Conservation (phyloP, 2,888 invertebrate genomes). For the Ochropacha duplaris region DNA sequence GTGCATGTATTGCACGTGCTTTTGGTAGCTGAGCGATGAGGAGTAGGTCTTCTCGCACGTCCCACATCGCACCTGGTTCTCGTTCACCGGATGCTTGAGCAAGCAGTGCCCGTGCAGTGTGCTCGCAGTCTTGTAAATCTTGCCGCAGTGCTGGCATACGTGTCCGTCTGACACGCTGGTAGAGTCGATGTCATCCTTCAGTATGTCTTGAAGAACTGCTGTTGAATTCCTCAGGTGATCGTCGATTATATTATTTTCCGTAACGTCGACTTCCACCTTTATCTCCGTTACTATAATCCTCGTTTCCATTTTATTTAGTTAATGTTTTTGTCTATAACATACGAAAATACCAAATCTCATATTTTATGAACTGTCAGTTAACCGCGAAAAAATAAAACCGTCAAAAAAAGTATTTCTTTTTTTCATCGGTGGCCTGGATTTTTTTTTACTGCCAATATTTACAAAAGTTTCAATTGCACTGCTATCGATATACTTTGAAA, state of each 20-base stretch:
- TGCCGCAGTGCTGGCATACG: conserved; percentile 68
- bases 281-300: conserved; percentile 23
- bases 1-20: conserved; percentile 64
- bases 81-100: conserved; percentile 55
- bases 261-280: conserved; percentile 43
- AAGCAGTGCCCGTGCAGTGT: conserved; percentile 55
- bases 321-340: background rate
- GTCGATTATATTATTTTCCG: conserved; percentile 44
- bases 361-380: conserved; percentile 16
- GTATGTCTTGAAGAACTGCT: conserved; percentile 49
- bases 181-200: conserved; percentile 24
- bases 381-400: conserved; percentile 17
- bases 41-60: conserved; percentile 59
- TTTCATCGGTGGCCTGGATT: conserved; percentile 14
- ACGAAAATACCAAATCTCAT: background rate
- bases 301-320: conserved; percentile 1
- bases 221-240: conserved; percentile 54
- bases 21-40: conserved; percentile 56
- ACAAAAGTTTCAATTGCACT: background rate
- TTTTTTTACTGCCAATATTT: background rate
- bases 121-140: conserved; percentile 53
- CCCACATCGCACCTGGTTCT: conserved; percentile 42
- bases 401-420: conserved; percentile 19
- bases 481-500: background rate
- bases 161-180: conserved; percentile 35